phyloP scores from a whole-genome alignment of 2,797 vertebrate genomes.

The Peromyscus melanophrys region DNA sequence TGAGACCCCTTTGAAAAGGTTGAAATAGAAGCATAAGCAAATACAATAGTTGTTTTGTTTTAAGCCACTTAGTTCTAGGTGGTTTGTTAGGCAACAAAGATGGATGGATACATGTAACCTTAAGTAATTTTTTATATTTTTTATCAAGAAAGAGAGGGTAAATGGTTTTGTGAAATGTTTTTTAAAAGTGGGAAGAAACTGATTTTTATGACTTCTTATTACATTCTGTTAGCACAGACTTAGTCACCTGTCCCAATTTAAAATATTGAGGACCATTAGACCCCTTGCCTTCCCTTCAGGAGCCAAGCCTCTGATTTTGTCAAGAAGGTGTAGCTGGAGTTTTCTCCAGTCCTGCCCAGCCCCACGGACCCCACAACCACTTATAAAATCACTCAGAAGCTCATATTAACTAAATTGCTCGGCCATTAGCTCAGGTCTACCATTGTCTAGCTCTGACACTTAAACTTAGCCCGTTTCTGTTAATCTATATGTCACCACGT shows the following conservation, averaged over 20 bases:
- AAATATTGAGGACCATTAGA: neutral
- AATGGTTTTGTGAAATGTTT: neutral
- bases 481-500: too few species aligned
- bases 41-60: constrained; percentile 31
- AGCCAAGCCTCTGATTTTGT: neutral
- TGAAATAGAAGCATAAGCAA: neutral
- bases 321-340: neutral
- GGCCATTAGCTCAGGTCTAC: too few species aligned
- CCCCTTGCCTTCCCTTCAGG: neutral
- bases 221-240: neutral
- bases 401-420: too few species aligned
- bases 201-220: neutral
- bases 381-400: too few species aligned
- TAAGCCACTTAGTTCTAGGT: neutral
- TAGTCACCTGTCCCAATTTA: neutral
- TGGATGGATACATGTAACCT: neutral
- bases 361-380: too few species aligned
- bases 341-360: too few species aligned
- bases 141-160: neutral
- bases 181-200: constrained; percentile 34
- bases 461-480: too few species aligned
- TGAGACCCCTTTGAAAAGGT: constrained; percentile 18
- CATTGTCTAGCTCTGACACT: too few species aligned
- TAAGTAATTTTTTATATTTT: constrained; percentile 18
- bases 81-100: neutral